Conservation (phyloP, 1,140 invertebrate species). For the Nasonia giraulti region DNA sequence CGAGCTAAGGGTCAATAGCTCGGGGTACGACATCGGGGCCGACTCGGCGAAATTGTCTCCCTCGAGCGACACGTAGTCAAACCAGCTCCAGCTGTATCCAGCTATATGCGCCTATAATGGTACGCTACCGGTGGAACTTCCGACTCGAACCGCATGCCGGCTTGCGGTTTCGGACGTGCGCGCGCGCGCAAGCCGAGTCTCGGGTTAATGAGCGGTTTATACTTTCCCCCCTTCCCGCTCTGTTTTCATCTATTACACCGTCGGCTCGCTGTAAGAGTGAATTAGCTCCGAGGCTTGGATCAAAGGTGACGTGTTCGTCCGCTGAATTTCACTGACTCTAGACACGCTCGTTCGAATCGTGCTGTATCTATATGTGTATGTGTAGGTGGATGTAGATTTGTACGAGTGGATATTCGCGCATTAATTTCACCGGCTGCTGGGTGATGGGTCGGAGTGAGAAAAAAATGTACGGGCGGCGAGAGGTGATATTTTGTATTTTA, state of each 20-base stretch:
- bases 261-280: too few species aligned
- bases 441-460: not conserved
- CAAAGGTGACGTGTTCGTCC: not conserved
- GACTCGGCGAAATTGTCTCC: slow-evolving; percentile 29
- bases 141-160: slow-evolving; percentile 29
- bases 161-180: slow-evolving; percentile 28
- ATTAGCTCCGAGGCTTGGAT: not conserved
- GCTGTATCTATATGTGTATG: not conserved
- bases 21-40: not conserved
- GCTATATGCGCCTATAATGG: slow-evolving; percentile 23
- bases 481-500: not conserved
- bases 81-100: not conserved
- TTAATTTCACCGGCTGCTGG: not conserved
- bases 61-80: slow-evolving; percentile 19
- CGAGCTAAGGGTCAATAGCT: not conserved
- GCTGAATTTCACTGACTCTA: not conserved
- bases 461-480: not conserved
- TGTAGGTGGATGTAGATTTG: not conserved
- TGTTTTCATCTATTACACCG: not conserved
- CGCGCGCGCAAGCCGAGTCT: not conserved
- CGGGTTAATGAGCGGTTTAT: slow-evolving; percentile 48
- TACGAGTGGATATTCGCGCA: not conserved
- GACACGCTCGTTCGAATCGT: not conserved
- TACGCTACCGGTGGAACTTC: slow-evolving; percentile 35
- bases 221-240: not conserved